These are phyloP conservation scores for Exocentrus adspersus DNA, from an alignment of 2,888 invertebrate species.

Conservation along the genomic window DNA sequence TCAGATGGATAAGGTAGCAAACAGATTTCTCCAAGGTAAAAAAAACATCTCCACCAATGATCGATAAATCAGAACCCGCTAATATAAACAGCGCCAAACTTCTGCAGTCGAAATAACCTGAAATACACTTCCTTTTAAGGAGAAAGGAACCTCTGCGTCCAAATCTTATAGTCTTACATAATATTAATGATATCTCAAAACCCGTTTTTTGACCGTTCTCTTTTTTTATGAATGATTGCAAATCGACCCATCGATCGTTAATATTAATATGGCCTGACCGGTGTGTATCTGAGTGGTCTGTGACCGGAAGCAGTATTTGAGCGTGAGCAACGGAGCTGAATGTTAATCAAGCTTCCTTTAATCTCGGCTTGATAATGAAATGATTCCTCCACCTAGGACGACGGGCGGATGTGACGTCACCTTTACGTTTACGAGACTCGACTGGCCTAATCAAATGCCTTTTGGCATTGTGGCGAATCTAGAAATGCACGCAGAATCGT, in stretches of 20 bases:
- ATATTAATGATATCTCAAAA: background rate
- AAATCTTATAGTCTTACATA: background rate
- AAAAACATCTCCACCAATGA: background rate
- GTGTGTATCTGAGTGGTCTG: slow-evolving; percentile 24
- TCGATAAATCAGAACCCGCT: background rate
- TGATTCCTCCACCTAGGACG: slow-evolving; percentile 41
- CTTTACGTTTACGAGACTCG: slow-evolving; percentile 31
- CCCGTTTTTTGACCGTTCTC: slow-evolving; percentile 18
- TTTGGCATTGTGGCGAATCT: slow-evolving; percentile 6
- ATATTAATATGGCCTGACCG: slow-evolving; percentile 11
- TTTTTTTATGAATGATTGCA: slow-evolving; percentile 24
- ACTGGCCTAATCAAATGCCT: background rate
- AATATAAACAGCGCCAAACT: background rate
- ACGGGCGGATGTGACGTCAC: slow-evolving; percentile 54
- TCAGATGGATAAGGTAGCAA: background rate
- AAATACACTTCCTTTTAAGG: slow-evolving; percentile 13
- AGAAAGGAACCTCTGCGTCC: background rate
- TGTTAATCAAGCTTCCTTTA: slow-evolving; percentile 45
- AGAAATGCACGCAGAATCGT: background rate
- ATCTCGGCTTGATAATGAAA: slow-evolving; percentile 40
- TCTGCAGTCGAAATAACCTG: background rate
- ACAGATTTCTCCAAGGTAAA: background rate
- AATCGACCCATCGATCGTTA: slow-evolving; percentile 18
- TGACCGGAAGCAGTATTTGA: slow-evolving; percentile 47
- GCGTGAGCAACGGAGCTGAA: slow-evolving; percentile 41